These are phyloP conservation scores for Borostomias antarcticus DNA, from an alignment of 2,797 vertebrate species.

Conservation along the genomic window DNA sequence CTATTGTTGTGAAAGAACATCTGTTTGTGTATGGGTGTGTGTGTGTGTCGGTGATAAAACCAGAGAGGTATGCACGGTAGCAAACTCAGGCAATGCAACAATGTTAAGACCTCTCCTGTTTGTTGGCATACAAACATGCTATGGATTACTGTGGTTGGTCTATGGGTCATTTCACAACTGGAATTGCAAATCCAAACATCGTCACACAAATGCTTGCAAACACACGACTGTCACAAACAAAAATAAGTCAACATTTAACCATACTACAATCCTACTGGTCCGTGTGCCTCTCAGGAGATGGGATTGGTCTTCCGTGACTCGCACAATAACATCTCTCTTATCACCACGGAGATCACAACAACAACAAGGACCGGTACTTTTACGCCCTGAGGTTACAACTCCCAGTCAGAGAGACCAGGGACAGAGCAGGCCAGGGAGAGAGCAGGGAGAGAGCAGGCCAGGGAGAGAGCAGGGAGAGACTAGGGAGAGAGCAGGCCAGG, in stretches of 20 bases:
- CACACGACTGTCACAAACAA: too few species aligned
- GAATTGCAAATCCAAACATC: too few species aligned
- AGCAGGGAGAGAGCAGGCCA: neutral
- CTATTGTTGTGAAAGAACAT: constrained; percentile 34
- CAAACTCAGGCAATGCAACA: too few species aligned
- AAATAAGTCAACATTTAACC: too few species aligned
- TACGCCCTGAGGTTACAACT: constrained; percentile 15
- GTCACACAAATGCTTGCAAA: too few species aligned
- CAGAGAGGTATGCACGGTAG: too few species aligned
- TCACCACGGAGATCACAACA: constrained; percentile 15
- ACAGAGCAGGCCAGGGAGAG: neutral
- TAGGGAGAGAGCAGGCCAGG: neutral
- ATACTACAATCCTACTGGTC: too few species aligned
- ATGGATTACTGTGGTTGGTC: too few species aligned
- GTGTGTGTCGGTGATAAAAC: neutral
- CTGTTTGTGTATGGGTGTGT: neutral
- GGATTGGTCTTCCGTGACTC: constrained; percentile 9
- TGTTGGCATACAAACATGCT: too few species aligned
- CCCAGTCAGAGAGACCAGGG: neutral
- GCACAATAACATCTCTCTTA: constrained; percentile 10
- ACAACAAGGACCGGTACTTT: constrained; percentile 12
- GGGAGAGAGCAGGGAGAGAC: neutral
- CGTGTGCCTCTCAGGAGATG: too few species aligned
- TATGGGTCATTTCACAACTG: too few species aligned
- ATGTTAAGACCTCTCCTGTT: too few species aligned